Evolutionary conservation across 2,797 vertebrate genomes (phyloP).

Genomic region (Melanotaenia nigrans): DNA sequence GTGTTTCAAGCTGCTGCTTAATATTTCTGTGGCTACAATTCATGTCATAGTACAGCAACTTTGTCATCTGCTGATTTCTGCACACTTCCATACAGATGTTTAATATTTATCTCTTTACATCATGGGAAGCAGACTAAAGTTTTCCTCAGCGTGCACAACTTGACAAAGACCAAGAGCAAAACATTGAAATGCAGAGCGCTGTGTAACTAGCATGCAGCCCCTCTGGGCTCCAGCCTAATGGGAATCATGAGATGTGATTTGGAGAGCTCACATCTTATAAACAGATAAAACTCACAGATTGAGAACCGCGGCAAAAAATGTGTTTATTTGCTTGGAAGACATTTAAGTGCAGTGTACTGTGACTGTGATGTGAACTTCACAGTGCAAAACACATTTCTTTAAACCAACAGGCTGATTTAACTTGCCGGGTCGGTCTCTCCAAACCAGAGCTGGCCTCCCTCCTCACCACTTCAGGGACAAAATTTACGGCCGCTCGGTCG

Average conservation of each 20-base stretch:
- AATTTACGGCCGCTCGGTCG: conserved; percentile 71
- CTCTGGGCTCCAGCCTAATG: conserved; percentile 50
- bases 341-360: conserved; percentile 18
- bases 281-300: conserved; percentile 40
- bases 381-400: conserved; percentile 52
- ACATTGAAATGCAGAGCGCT: conserved; percentile 13
- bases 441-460: conserved; percentile 65
- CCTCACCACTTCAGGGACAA: conserved; percentile 64
- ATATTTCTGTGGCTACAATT: not conserved
- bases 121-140: conserved; percentile 9
- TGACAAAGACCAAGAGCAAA: conserved; percentile 23
- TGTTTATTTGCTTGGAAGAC: conserved; percentile 12
- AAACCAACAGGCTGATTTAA: conserved; percentile 64
- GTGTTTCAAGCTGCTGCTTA: not conserved
- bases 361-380: conserved; percentile 19
- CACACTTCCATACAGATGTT: not conserved
- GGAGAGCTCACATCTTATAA: conserved; percentile 40
- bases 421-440: conserved; percentile 55
- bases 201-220: conserved; percentile 24
- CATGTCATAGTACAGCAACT: too few relatives aligned
- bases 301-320: conserved; percentile 15
- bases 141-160: not conserved
- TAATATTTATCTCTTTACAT: not conserved
- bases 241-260: conserved; percentile 62
- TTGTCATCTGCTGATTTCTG: conserved; percentile 1